phyloP scores from a whole-genome alignment of 2,113 vertebrate species.

The Leiothrix lutea region DNA sequence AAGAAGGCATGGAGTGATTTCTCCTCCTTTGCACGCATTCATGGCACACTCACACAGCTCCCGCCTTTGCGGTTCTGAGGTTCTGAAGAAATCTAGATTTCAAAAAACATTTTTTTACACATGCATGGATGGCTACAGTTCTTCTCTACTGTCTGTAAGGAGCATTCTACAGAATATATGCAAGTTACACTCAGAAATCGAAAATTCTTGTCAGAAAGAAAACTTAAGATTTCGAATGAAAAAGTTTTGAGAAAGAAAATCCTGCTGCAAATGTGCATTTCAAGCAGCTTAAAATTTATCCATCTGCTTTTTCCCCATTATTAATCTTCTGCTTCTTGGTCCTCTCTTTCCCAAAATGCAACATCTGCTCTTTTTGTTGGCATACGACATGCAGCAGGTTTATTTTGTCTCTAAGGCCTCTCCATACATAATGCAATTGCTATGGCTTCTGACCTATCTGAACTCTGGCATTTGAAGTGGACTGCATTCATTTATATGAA shows the following conservation, averaged over 20 bases:
- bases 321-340: slow-evolving; percentile 7
- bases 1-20: background rate
- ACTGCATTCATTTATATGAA: background rate
- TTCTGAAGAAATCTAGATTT: background rate
- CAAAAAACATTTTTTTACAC: background rate
- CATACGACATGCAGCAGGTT: background rate
- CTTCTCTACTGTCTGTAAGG: background rate
- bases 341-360: background rate
- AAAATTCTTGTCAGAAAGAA: background rate
- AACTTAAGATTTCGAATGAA: background rate
- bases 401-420: background rate
- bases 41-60: accelerated
- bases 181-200: background rate
- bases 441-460: background rate
- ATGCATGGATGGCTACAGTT: background rate
- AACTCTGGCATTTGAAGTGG: background rate
- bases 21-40: background rate
- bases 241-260: background rate
- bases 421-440: background rate
- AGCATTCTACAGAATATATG: background rate
- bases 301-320: background rate
- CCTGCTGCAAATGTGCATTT: background rate
- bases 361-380: slow-evolving; percentile 20
- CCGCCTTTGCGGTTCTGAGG: background rate
- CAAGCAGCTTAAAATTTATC: background rate